These are phyloP conservation scores for Drosophila buzzatii DNA, from an alignment of 2,888 invertebrate genomes.

Conservation along the genomic window DNA sequence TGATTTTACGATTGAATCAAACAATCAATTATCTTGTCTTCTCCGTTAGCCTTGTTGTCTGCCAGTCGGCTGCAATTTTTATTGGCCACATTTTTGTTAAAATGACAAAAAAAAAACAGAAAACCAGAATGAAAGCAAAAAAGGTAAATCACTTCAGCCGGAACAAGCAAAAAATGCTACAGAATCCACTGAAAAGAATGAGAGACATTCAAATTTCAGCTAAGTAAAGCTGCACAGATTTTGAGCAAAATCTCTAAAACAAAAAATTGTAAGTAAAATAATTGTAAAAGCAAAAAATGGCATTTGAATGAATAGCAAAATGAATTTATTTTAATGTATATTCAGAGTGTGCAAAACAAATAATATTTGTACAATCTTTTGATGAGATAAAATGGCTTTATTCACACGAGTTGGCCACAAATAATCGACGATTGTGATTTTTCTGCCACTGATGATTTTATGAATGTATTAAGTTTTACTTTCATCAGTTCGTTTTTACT, in stretches of 20 bases:
- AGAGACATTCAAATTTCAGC: background rate
- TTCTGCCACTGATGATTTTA: no score
- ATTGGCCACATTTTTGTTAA: constrained; percentile 70
- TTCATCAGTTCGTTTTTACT: no score
- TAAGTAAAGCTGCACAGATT: background rate
- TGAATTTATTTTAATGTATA: no score
- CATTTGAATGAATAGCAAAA: no score
- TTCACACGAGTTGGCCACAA: no score
- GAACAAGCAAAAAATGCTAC: constrained; percentile 8
- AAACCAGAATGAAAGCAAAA: constrained; percentile 19
- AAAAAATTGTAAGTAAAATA: no score
- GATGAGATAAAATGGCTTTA: background rate
- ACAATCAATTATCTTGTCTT: constrained; percentile 80
- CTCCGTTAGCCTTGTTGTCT: constrained; percentile 35
- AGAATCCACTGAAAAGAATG: background rate
- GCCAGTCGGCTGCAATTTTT: constrained; percentile 59
- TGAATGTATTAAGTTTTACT: no score
- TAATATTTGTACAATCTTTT: background rate
- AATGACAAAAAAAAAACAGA: constrained; percentile 52
- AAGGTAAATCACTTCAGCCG: constrained; percentile 48
- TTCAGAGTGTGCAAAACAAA: background rate
- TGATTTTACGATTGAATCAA: constrained; percentile 79
- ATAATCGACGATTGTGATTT: no score
- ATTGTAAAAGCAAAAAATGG: no score
- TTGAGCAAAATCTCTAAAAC: background rate